phyloP scores from a whole-genome alignment of 2,888 invertebrate species.

The Ditula angustiorana region DNA sequence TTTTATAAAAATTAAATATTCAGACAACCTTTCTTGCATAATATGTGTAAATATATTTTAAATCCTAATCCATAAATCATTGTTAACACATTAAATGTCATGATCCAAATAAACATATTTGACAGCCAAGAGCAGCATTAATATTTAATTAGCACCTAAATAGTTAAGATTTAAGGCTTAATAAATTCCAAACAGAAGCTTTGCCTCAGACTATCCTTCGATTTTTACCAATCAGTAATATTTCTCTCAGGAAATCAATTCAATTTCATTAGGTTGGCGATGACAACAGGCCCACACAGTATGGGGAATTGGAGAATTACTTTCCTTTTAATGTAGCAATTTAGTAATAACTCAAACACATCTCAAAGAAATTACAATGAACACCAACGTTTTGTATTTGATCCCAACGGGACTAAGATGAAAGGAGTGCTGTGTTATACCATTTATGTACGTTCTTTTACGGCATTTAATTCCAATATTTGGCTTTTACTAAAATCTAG shows the following conservation, averaged over 20 bases:
- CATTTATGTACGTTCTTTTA: background rate
- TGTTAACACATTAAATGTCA: too few relatives aligned
- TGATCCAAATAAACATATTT: too few relatives aligned
- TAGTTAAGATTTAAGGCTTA: too few relatives aligned
- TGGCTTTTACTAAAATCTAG: background rate
- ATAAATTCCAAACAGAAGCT: too few relatives aligned
- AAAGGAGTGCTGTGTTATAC: conserved; percentile 1
- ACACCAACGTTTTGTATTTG: conserved; percentile 1
- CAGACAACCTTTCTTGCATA: too few relatives aligned
- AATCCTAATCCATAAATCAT: too few relatives aligned
- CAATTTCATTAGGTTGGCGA: conserved; percentile 4
- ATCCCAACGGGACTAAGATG: conserved; percentile 2
- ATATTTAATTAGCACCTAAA: too few relatives aligned
- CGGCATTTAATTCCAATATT: conserved; percentile 2
- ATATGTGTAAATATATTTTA: too few relatives aligned
- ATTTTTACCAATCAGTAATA: background rate
- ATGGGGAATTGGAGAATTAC: background rate
- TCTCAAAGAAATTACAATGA: conserved; percentile 7
- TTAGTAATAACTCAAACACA: conserved; percentile 6
- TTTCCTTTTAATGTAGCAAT: conserved; percentile 4
- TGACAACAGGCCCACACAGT: background rate
- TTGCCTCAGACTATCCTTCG: too few relatives aligned
- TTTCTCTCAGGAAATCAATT: background rate
- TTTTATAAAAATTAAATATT: too few relatives aligned
- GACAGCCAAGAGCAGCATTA: too few relatives aligned